These are phyloP conservation scores for Lasioglossum malachurum DNA, from an alignment of 2,888 invertebrate species.

Conservation along the genomic window DNA sequence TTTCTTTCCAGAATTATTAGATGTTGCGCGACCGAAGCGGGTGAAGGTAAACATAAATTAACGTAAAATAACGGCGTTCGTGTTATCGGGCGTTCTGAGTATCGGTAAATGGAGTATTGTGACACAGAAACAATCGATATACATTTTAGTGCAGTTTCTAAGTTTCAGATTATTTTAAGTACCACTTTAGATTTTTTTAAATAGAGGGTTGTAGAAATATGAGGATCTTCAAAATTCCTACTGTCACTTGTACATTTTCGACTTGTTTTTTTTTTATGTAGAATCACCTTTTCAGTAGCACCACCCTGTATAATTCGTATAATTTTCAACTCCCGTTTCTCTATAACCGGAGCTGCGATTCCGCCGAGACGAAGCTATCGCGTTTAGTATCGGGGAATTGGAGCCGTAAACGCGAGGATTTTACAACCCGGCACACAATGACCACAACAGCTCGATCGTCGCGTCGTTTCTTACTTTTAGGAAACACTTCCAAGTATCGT, in stretches of 20 bases:
- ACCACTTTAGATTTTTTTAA: neutral
- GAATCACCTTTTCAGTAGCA: neutral
- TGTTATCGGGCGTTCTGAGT: neutral
- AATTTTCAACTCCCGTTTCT: neutral
- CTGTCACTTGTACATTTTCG: neutral
- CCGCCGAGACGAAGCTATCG: neutral
- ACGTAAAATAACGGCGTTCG: neutral
- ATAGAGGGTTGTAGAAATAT: neutral
- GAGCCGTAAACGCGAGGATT: neutral
- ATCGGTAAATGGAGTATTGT: neutral
- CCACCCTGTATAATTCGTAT: neutral
- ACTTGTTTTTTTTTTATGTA: neutral
- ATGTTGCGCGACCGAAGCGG: neutral
- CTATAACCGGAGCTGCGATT: neutral
- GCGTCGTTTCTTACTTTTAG: slow-evolving; percentile 2
- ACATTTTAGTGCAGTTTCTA: neutral
- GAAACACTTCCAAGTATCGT: neutral
- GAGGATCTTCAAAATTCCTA: neutral
- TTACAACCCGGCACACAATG: neutral
- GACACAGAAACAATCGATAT: neutral
- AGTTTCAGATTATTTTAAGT: neutral
- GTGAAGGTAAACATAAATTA: slow-evolving; percentile 21
- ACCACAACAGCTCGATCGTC: neutral
- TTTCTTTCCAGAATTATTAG: neutral
- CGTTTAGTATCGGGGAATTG: neutral